Evolutionary conservation across 2,113 vertebrate species (phyloP).

Genomic region (Ictidomys tridecemlineatus): DNA sequence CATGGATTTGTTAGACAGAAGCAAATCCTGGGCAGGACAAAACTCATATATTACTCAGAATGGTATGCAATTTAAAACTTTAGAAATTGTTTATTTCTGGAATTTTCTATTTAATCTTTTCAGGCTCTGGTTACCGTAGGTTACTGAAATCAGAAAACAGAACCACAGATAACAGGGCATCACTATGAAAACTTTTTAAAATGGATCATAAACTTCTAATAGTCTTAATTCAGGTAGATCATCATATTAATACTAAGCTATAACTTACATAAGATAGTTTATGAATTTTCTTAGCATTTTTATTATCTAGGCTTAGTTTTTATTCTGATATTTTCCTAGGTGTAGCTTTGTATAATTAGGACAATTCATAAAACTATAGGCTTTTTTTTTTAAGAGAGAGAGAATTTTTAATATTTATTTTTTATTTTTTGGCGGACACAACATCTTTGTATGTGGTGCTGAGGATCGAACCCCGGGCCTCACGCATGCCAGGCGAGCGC

Average conservation of each 20-base stretch:
- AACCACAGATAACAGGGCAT: background rate
- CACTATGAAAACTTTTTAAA: background rate
- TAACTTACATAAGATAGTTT: conserved; percentile 7
- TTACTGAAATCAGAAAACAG: background rate
- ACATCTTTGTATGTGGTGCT: too few species aligned
- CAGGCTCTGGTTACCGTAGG: background rate
- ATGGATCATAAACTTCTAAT: background rate
- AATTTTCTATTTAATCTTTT: background rate
- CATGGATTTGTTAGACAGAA: background rate
- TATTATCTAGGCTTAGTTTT: background rate
- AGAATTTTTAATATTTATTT: too few species aligned
- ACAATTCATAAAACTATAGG: background rate
- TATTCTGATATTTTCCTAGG: background rate
- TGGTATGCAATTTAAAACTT: background rate
- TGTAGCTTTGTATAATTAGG: conserved; percentile 16
- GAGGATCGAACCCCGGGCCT: too few species aligned
- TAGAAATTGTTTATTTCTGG: background rate
- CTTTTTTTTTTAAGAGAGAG: background rate
- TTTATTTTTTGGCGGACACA: too few species aligned
- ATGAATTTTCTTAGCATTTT: background rate
- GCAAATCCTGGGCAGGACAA: background rate
- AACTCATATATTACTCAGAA: background rate
- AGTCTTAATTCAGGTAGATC: background rate
- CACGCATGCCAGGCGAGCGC: too few species aligned
- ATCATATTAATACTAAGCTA: background rate